These are phyloP conservation scores for Antitype chi DNA, from an alignment of 2,888 invertebrate species.

Conservation along the genomic window DNA sequence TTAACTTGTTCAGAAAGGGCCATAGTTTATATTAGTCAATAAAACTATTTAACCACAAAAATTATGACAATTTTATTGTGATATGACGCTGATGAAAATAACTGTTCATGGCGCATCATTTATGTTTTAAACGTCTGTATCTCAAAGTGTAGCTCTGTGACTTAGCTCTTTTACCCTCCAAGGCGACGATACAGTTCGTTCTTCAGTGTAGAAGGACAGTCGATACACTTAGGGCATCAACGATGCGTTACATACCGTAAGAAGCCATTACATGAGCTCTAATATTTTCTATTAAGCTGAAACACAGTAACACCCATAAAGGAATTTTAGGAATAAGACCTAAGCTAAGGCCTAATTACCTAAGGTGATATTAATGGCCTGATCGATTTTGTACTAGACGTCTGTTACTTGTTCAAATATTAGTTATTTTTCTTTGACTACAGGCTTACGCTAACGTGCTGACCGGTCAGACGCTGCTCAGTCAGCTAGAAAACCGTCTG, in stretches of 20 bases:
- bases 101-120: too few relatives aligned
- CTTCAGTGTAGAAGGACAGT: neutral
- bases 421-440: neutral
- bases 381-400: neutral
- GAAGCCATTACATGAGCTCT: neutral
- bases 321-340: neutral
- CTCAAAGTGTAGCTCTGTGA: too few relatives aligned
- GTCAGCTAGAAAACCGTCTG: slow-evolving; percentile 93
- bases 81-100: too few relatives aligned
- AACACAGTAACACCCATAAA: neutral
- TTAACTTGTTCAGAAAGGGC: too few relatives aligned
- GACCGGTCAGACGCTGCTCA: slow-evolving; percentile 86
- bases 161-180: too few relatives aligned
- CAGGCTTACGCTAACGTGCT: slow-evolving; percentile 80
- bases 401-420: neutral
- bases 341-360: neutral
- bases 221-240: neutral
- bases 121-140: too few relatives aligned
- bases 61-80: too few relatives aligned
- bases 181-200: neutral
- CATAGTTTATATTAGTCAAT: too few relatives aligned
- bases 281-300: neutral
- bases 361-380: neutral
- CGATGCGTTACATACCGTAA: neutral
- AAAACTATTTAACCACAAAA: too few relatives aligned